Percentiles rank a stretch among this genome's conserved stretches.
These are phyloP conservation scores for Verasper variegatus DNA, from an alignment of 2,113 vertebrate genomes.

Conservation along the genomic window DNA sequence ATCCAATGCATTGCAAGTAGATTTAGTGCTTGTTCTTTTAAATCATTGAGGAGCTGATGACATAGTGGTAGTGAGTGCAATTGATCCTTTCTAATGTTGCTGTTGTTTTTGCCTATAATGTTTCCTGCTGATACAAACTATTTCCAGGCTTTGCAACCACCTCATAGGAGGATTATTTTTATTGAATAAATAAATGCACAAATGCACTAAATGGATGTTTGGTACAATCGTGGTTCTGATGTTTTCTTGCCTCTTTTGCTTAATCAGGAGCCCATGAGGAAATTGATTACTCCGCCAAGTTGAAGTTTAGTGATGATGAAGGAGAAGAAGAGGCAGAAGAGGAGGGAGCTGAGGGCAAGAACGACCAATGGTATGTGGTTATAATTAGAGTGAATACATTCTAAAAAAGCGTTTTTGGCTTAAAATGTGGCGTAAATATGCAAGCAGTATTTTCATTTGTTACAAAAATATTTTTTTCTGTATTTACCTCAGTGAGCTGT, in stretches of 20 bases:
- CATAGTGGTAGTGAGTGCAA: neutral
- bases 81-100: slow-evolving; percentile 25
- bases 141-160: slow-evolving; percentile 12
- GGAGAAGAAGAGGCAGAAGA: slow-evolving; percentile 90
- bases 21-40: slow-evolving; percentile 12
- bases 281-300: slow-evolving; percentile 94
- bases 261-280: slow-evolving; percentile 91
- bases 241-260: neutral
- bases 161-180: slow-evolving; percentile 5
- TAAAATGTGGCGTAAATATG: neutral
- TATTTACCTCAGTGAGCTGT: slow-evolving; percentile 67
- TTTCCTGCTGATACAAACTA: slow-evolving; percentile 31
- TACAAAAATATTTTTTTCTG: neutral
- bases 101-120: slow-evolving; percentile 5
- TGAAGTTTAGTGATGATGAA: slow-evolving; percentile 96
- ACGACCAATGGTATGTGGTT: slow-evolving; percentile 76
- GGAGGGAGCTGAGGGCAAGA: slow-evolving; percentile 80
- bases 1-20: neutral
- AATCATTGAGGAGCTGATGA: slow-evolving; percentile 31
- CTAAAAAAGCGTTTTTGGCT: neutral
- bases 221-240: slow-evolving; percentile 3
- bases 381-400: neutral
- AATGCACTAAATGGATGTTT: slow-evolving; percentile 3
- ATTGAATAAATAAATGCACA: neutral
- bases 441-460: neutral